phyloP scores from a whole-genome alignment of 2,797 vertebrate species.

The Xenops minutus region DNA sequence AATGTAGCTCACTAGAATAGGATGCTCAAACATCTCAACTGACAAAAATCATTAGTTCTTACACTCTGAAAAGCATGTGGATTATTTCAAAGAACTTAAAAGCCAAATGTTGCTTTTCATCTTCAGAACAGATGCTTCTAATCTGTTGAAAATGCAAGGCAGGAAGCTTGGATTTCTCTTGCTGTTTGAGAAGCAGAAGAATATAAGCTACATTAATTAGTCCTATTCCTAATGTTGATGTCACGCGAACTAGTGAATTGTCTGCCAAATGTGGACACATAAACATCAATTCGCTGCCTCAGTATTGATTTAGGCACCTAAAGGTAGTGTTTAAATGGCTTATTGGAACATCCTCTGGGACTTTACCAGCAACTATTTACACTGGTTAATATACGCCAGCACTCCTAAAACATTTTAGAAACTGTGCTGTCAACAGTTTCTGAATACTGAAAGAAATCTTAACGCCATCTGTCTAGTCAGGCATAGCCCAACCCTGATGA shows the following conservation, averaged over 20 bases:
- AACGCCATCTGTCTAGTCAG: neutral
- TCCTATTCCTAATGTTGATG: neutral
- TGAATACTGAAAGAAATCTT: neutral
- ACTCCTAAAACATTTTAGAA: neutral
- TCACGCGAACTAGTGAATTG: neutral
- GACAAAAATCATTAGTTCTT: neutral
- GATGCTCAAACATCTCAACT: neutral
- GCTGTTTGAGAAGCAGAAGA: neutral
- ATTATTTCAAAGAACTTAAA: neutral
- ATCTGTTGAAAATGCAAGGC: neutral
- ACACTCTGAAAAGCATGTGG: neutral
- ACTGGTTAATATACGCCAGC: neutral
- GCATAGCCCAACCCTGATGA: neutral
- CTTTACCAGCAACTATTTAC: neutral
- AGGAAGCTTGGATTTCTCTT: neutral
- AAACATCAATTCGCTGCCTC: neutral
- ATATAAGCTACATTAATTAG: neutral
- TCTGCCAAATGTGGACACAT: rapidly evolving
- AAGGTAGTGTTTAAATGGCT: neutral
- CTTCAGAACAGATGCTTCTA: neutral
- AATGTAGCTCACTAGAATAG: neutral
- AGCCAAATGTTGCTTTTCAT: neutral
- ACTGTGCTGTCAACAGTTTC: neutral
- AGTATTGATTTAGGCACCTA: neutral
- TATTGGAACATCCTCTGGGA: neutral